Conservation (phyloP, 2,888 invertebrate genomes). For the Synergus umbraculus region DNA sequence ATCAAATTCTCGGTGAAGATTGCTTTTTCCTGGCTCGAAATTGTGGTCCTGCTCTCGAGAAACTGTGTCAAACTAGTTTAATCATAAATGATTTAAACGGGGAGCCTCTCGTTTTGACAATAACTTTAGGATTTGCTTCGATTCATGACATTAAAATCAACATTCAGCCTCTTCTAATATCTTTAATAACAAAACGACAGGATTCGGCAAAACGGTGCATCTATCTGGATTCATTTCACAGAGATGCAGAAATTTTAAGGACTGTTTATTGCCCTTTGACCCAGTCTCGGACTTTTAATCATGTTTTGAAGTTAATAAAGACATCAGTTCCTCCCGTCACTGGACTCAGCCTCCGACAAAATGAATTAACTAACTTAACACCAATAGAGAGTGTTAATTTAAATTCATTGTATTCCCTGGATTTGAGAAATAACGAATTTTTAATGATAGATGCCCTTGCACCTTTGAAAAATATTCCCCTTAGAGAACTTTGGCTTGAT, state of each 20-base stretch:
- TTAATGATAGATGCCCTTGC: conserved; percentile 66
- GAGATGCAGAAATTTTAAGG: conserved; percentile 74
- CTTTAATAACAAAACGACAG: conserved; percentile 74
- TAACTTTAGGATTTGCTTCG: conserved; percentile 77
- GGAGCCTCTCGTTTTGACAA: conserved; percentile 69
- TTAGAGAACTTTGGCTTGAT: conserved; percentile 81
- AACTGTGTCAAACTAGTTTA: conserved; percentile 77
- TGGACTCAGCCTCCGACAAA: conserved; percentile 65
- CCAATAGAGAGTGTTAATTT: conserved; percentile 60
- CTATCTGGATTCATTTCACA: conserved; percentile 77
- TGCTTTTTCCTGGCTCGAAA: conserved; percentile 78
- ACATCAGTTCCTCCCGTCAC: conserved; percentile 63
- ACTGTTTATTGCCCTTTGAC: conserved; percentile 77
- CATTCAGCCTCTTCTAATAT: conserved; percentile 76
- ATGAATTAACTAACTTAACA: conserved; percentile 62
- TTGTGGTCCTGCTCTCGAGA: conserved; percentile 78
- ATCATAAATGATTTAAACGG: conserved; percentile 68
- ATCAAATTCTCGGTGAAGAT: conserved; percentile 71
- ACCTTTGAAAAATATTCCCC: conserved; percentile 73
- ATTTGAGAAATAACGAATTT: conserved; percentile 71
- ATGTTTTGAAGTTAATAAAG: conserved; percentile 74
- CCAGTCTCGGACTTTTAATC: conserved; percentile 78
- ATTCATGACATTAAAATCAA: conserved; percentile 77
- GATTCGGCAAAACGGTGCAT: conserved; percentile 69
- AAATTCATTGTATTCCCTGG: conserved; percentile 64